These are phyloP conservation scores for Platyura marginata DNA, from an alignment of 1,140 invertebrate genomes.

Conservation along the genomic window DNA sequence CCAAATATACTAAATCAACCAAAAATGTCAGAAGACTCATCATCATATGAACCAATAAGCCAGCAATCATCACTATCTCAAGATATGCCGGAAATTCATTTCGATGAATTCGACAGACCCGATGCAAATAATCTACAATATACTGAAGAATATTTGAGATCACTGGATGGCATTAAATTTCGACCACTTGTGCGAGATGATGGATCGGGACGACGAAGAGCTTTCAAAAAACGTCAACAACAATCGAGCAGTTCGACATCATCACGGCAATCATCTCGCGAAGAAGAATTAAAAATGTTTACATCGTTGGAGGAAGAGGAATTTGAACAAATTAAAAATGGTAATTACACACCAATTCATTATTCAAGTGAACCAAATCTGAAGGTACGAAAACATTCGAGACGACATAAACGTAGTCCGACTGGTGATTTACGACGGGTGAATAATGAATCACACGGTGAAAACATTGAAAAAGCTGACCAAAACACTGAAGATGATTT, in stretches of 20 bases:
- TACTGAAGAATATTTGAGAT: conserved; percentile 24
- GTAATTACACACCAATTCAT: conserved; percentile 18
- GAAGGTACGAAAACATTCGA: too few relatives aligned
- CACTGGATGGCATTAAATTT: conserved; percentile 36
- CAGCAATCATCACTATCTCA: conserved; percentile 11
- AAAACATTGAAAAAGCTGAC: too few relatives aligned
- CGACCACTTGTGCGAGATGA: conserved; percentile 33
- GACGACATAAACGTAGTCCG: too few relatives aligned
- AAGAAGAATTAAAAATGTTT: conserved; percentile 37
- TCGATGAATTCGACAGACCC: conserved; percentile 12
- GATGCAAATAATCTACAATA: conserved; percentile 19
- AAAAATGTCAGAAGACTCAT: conserved; percentile 18
- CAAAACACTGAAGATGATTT: conserved; percentile 17
- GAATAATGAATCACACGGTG: too few relatives aligned
- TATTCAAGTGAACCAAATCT: too few relatives aligned
- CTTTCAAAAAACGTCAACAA: conserved; percentile 35
- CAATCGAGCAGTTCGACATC: conserved; percentile 30
- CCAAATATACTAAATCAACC: background rate
- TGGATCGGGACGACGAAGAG: conserved; percentile 31
- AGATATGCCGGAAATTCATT: background rate
- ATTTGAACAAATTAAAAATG: conserved; percentile 19
- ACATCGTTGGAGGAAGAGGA: conserved; percentile 37
- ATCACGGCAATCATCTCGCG: conserved; percentile 28
- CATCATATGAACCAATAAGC: conserved; percentile 17
- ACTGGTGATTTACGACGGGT: too few relatives aligned